Conservation (phyloP, 2,888 invertebrate species). For the Campoletis raptor region DNA sequence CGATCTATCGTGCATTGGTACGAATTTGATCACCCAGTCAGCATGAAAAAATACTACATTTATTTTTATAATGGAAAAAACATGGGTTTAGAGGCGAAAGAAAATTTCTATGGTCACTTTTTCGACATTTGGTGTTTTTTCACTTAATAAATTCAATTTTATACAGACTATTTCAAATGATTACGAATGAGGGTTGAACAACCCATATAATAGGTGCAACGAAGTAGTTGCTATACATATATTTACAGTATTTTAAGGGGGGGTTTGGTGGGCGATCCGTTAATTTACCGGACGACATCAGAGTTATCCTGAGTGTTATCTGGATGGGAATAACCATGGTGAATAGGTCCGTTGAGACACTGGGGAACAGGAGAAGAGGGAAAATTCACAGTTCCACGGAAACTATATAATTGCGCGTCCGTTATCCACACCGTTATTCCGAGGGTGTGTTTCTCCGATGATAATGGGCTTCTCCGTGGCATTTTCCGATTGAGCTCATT, state of each 20-base stretch:
- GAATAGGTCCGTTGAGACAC: slow-evolving; percentile 60
- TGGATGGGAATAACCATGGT: slow-evolving; percentile 46
- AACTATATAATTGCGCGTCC: slow-evolving; percentile 67
- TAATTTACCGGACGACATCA: slow-evolving; percentile 61
- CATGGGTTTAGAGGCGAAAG: background rate
- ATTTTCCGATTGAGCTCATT: slow-evolving; percentile 76
- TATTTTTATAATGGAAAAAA: background rate
- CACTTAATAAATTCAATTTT: background rate
- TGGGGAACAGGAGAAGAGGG: slow-evolving; percentile 15
- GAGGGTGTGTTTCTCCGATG: slow-evolving; percentile 50
- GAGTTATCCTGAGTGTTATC: slow-evolving; percentile 43
- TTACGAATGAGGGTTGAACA: background rate
- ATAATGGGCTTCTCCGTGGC: slow-evolving; percentile 71
- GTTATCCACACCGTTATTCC: slow-evolving; percentile 51
- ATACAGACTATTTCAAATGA: background rate
- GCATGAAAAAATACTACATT: background rate
- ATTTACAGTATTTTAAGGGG: background rate
- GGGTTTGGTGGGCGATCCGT: slow-evolving; percentile 41
- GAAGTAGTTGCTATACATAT: background rate
- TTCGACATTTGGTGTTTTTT: background rate
- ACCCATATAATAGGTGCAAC: background rate
- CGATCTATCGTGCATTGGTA: background rate
- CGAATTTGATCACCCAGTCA: background rate
- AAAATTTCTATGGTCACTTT: background rate
- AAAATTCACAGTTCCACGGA: slow-evolving; percentile 56